Evolutionary conservation across 2,888 invertebrate genomes (phyloP), one percentile per base, ranked within the genome.

Genomic region (Tanaodytes sp.): DNA sequence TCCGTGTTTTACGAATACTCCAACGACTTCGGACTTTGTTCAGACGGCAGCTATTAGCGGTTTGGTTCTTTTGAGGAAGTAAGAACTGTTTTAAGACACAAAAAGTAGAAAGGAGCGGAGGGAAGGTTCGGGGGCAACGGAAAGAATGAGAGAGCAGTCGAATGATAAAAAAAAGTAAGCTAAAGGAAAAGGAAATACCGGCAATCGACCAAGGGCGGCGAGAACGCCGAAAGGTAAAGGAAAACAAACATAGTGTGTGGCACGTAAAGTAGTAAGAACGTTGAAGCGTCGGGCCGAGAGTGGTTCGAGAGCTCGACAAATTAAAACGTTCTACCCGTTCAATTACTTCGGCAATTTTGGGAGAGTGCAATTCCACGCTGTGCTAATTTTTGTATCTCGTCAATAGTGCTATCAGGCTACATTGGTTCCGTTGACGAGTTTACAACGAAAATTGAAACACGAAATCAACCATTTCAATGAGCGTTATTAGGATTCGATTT

Each of bases 271-370:
- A 61, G 64, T 51, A 49, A 48, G 48, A 51, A 62, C 52, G 43
- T 33, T 54, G 71, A 63, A 72, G 64, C 48, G 58, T 65, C 46
- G 55, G 51, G 42, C 63, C 62, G 51, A 66, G 62, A 49, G 31
- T 62, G 73, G 72, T 63, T 65, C 61, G 75, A 78, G 78, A 77
- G 77, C 72, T 75, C 74, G 72, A 74, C 77, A 78, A 78, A 77
- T 78, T 77, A 75, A 76, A 78, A 74, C 72, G 66, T 55, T 71
- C 64, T 46, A 74, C 75, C 65, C 75, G 77, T 77, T 78, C 75
- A 77, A 77, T 76, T 74, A 75, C 74, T 61, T 64, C 51, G 36
- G 51, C 63, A 40, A 63, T 63, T 55, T 63, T 54, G 14, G 33
- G 12, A 42, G 49, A 55, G 49, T 43, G 33, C 43, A 39, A 51